These are phyloP conservation scores for Perognathus longimembris DNA, from an alignment of 2,113 vertebrate genomes.

Conservation along the genomic window DNA sequence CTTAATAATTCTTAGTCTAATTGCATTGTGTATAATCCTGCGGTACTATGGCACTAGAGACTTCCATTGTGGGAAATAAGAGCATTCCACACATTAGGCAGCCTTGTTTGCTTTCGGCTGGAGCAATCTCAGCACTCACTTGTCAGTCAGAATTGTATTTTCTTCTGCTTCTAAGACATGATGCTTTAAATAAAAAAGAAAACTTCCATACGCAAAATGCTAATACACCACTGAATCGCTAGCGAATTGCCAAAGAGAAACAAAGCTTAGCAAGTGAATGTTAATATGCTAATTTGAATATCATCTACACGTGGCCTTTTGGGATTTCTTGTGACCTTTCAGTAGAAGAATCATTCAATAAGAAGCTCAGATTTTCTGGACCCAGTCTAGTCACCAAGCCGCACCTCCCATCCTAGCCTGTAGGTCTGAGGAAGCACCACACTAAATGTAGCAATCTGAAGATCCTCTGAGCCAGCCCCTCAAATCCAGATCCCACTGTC, in stretches of 20 bases:
- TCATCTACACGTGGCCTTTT: neutral
- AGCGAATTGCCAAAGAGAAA: neutral
- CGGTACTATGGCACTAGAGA: slow-evolving; percentile 1
- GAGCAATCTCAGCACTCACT: slow-evolving; percentile 27
- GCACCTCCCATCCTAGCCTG: neutral
- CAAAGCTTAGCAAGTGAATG: slow-evolving; percentile 39
- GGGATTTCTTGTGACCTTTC: neutral
- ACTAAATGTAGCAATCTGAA: neutral
- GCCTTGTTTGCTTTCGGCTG: neutral
- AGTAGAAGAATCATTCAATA: neutral
- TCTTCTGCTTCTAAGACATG: neutral
- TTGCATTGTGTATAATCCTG: neutral
- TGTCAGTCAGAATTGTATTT: slow-evolving; percentile 26
- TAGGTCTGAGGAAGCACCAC: neutral
- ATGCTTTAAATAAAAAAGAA: neutral
- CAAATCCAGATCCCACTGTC: neutral
- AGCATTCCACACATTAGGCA: neutral
- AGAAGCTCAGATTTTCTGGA: neutral
- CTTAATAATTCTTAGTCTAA: slow-evolving; percentile 48
- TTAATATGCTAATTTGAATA: neutral
- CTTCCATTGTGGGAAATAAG: neutral
- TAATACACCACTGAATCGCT: neutral
- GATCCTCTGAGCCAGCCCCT: neutral
- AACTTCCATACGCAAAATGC: neutral
- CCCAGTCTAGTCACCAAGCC: too few species aligned